phyloP scores from a whole-genome alignment of 2,888 invertebrate species.

The Torymus tubicola region DNA sequence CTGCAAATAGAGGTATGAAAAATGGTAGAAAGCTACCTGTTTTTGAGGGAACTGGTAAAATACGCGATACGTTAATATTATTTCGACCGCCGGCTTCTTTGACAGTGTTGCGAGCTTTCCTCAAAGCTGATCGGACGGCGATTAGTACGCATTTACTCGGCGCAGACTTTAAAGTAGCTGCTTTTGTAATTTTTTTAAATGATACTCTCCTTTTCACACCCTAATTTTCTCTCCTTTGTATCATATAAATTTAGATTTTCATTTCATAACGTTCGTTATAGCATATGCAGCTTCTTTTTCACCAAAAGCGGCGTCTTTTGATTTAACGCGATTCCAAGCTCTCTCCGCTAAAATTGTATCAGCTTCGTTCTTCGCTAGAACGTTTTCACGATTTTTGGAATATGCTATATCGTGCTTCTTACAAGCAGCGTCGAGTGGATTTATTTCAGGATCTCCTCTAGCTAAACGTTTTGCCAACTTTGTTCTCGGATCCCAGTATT shows the following conservation, averaged over 20 bases:
- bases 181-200: no score
- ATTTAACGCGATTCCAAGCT: neutral
- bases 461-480: slow-evolving; percentile 62
- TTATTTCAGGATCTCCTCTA: slow-evolving; percentile 63
- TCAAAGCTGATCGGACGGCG: no score
- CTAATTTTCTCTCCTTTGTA: no score
- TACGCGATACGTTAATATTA: no score
- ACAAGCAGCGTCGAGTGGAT: slow-evolving; percentile 59
- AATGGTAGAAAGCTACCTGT: no score
- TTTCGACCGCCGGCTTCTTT: no score
- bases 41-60: no score
- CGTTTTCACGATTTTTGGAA: neutral
- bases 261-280: neutral
- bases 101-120: no score
- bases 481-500: slow-evolving; percentile 66
- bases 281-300: neutral
- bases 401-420: neutral
- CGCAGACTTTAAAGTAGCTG: no score
- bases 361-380: neutral
- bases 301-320: neutral
- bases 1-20: no score
- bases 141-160: no score
- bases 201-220: no score
- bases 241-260: neutral
- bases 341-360: neutral